phyloP scores from a whole-genome alignment of 1,140 invertebrate genomes.

The Portunus trituberculatus region DNA sequence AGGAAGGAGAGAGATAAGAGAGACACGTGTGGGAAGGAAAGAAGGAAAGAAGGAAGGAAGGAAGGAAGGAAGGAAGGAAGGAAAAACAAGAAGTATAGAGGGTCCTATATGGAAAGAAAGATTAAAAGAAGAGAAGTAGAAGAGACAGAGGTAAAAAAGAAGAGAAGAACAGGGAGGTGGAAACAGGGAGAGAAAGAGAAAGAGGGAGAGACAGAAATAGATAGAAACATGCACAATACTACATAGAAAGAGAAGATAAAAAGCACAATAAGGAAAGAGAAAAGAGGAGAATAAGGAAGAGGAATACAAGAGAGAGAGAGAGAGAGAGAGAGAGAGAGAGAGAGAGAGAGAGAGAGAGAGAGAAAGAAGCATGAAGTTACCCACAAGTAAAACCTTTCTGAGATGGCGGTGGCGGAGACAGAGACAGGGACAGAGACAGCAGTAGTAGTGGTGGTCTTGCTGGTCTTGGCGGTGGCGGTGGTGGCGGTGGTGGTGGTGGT shows the following conservation, averaged over 20 bases:
- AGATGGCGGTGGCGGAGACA: no score
- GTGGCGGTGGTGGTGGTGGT: conserved; percentile 28
- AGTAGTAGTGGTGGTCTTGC: neutral
- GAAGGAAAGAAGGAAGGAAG: neutral
- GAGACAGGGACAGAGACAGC: no score
- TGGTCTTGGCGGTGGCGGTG: neutral
- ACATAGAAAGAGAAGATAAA: neutral
- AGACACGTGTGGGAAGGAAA: neutral
- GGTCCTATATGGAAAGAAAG: neutral
- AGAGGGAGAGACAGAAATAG: neutral
- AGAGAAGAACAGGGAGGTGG: neutral
- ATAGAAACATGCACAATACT: neutral
- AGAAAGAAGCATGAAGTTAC: no score
- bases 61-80: neutral
- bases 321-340: neutral
- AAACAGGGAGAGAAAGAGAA: neutral
- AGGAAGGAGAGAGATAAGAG: neutral
- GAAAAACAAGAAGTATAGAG: neutral
- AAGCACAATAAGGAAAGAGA: neutral
- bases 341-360: no score
- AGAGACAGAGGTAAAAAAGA: neutral
- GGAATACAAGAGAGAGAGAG: neutral
- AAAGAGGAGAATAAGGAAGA: neutral
- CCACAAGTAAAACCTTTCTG: no score
- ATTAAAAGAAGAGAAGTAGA: neutral